A percentile compares a stretch with the other conserved stretches of the same genome.
These are phyloP conservation scores for Phyllopteryx taeniolatus DNA, from an alignment of 2,113 vertebrate genomes.

Conservation along the genomic window DNA sequence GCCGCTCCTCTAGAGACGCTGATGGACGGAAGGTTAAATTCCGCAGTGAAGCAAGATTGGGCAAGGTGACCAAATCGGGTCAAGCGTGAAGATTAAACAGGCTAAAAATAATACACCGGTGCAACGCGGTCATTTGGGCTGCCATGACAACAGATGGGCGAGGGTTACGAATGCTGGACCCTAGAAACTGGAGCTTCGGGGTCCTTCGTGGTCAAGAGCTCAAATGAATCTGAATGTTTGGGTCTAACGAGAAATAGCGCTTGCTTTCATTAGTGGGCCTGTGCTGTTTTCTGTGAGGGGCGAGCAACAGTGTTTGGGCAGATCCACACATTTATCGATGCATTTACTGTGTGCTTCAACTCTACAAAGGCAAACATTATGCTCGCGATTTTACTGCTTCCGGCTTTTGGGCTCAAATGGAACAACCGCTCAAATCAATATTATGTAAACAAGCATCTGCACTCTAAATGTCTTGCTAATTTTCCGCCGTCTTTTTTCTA, in stretches of 20 bases:
- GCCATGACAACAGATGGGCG: slow-evolving; percentile 72
- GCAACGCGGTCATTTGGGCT: slow-evolving; percentile 52
- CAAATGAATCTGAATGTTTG: slow-evolving; percentile 52
- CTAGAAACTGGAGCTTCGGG: slow-evolving; percentile 27
- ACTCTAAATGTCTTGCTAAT: not conserved
- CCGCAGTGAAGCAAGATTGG: slow-evolving; percentile 33
- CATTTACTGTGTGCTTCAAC: slow-evolving; percentile 9
- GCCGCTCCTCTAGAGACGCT: slow-evolving; percentile 36
- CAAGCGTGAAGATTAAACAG: slow-evolving; percentile 66
- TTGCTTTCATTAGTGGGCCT: slow-evolving; percentile 53
- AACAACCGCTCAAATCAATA: slow-evolving; percentile 4
- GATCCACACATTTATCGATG: not conserved
- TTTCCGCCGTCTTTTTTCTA: not conserved
- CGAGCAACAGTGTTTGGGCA: slow-evolving; percentile 9
- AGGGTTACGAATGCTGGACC: slow-evolving; percentile 47
- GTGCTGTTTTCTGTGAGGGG: slow-evolving; percentile 35
- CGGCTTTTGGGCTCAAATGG: not conserved
- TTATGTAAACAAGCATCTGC: not conserved
- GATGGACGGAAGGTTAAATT: slow-evolving; percentile 49
- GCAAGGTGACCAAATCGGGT: slow-evolving; percentile 65
- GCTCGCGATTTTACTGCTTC: not conserved
- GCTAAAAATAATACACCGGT: slow-evolving; percentile 72
- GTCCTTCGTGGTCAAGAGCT: slow-evolving; percentile 55
- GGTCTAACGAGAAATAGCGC: slow-evolving; percentile 49
- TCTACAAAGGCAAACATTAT: not conserved